Conservation (phyloP, 2,888 invertebrate genomes). For the Drosophila affinis region DNA sequence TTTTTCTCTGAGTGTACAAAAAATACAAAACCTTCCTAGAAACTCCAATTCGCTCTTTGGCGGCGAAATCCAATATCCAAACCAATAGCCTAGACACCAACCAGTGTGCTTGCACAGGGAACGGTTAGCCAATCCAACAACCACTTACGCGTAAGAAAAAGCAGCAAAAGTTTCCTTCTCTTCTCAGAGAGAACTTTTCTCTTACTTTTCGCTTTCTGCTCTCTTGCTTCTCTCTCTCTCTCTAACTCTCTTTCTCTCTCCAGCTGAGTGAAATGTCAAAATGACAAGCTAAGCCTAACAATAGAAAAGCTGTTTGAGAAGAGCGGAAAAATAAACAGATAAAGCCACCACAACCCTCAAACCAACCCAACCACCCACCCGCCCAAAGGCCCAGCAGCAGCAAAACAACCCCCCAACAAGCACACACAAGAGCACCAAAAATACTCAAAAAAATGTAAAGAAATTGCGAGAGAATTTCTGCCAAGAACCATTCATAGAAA, state of each 20-base stretch:
- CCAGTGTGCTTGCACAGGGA: not conserved
- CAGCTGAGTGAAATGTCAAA: conserved; percentile 62
- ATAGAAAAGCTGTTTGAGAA: conserved; percentile 34
- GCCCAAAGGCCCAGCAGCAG: not conserved
- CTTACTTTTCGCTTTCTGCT: conserved; percentile 6
- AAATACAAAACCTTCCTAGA: too few relatives aligned
- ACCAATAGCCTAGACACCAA: not conserved
- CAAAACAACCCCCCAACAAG: conserved; percentile 30
- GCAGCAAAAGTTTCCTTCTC: not conserved
- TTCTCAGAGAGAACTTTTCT: not conserved
- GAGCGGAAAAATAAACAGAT: conserved; percentile 65
- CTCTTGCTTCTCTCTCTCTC: not conserved
- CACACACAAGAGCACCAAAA: conserved; percentile 15
- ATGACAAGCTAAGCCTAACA: conserved; percentile 52
- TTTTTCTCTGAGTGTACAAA: too few relatives aligned
- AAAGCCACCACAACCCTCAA: conserved; percentile 52
- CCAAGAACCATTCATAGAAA: not conserved
- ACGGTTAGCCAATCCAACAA: not conserved
- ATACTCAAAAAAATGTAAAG: conserved; percentile 16
- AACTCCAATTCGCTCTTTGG: not conserved
- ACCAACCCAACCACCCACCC: not conserved
- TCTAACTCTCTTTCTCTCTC: not conserved
- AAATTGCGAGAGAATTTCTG: conserved; percentile 2
- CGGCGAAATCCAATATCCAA: not conserved
- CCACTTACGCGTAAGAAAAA: not conserved